Conservation (phyloP, 2,113 vertebrate genomes). For the Tupaia chinensis region DNA sequence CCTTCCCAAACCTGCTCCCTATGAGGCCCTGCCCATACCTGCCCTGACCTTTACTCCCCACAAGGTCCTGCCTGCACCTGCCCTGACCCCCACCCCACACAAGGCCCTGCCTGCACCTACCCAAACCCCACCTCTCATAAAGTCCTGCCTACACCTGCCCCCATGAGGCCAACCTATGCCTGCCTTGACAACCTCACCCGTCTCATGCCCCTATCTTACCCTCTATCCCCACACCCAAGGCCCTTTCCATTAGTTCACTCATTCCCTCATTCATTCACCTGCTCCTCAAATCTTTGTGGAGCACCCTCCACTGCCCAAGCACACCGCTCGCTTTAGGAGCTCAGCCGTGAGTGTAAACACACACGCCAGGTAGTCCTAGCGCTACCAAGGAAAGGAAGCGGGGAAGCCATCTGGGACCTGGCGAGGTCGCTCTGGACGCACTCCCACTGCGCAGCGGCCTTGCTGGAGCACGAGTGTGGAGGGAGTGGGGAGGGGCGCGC, state of each 20-base stretch:
- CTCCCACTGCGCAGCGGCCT: not conserved
- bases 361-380: not conserved
- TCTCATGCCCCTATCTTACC: not conserved
- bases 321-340: not conserved
- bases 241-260: not conserved
- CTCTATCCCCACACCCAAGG: not conserved
- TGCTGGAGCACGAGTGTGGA: not conserved
- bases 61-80: too few species aligned
- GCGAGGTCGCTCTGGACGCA: not conserved
- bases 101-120: too few species aligned
- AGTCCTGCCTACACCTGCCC: too few species aligned
- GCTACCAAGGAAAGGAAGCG: not conserved
- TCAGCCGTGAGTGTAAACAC: not conserved
- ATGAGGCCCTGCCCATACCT: too few species aligned
- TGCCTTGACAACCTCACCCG: too few species aligned
- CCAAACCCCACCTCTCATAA: not conserved
- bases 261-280: not conserved
- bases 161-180: too few species aligned
- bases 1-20: too few species aligned
- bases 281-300: not conserved
- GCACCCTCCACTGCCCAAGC: not conserved
- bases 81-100: too few species aligned
- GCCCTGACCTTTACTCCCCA: too few species aligned
- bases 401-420: too few species aligned
- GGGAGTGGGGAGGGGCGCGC: not conserved